Evolutionary conservation across 2,888 invertebrate species (phyloP).

Genomic region (Camptogramma bilineatum): DNA sequence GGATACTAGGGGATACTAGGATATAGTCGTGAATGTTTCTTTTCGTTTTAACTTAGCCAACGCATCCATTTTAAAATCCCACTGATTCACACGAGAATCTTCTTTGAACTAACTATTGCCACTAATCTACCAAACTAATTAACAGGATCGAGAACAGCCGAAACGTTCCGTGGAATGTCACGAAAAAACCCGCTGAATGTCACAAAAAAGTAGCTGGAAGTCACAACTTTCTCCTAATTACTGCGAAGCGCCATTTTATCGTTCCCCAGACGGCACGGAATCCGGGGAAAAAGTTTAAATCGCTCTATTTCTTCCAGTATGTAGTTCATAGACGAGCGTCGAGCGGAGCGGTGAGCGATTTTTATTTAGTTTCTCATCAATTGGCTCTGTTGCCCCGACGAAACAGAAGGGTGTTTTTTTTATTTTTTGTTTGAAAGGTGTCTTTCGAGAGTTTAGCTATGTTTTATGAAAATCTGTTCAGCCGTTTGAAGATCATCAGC

Average conservation of each 20-base stretch:
- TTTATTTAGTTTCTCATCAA: too few species aligned
- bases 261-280: slow-evolving; percentile 44
- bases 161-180: slow-evolving; percentile 36
- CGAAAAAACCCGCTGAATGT: slow-evolving; percentile 34
- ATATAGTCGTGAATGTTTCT: too few species aligned
- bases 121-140: slow-evolving; percentile 46
- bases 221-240: slow-evolving; percentile 52
- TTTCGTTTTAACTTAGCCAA: neutral
- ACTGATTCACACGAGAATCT: slow-evolving; percentile 25
- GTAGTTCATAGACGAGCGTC: slow-evolving; percentile 35
- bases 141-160: slow-evolving; percentile 35
- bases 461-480: too few species aligned
- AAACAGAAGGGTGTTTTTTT: too few species aligned
- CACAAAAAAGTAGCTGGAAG: slow-evolving; percentile 45
- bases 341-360: slow-evolving; percentile 25
- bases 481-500: too few species aligned
- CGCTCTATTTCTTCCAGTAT: slow-evolving; percentile 38
- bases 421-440: too few species aligned
- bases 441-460: too few species aligned
- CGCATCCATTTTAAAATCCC: neutral
- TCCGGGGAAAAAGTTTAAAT: slow-evolving; percentile 45
- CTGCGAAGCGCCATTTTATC: slow-evolving; percentile 47
- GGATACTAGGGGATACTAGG: too few species aligned
- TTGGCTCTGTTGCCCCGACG: too few species aligned
- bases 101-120: slow-evolving; percentile 38